These are phyloP conservation scores for Muraenolepis orangiensis DNA, from an alignment of 2,797 vertebrate species.

Conservation along the genomic window DNA sequence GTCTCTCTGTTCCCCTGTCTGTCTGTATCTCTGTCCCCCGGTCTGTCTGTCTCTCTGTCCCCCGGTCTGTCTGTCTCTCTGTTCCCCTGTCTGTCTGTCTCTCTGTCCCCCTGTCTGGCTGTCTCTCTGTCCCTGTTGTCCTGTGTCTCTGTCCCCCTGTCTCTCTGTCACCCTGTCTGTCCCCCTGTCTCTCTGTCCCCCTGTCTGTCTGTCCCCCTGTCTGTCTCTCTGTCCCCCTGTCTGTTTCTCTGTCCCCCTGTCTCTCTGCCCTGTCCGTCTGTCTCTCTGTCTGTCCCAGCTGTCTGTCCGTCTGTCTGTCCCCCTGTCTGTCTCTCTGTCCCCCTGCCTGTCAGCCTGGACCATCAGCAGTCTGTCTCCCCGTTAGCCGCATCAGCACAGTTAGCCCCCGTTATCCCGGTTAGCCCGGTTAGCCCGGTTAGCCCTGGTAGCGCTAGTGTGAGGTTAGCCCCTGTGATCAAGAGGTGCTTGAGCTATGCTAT, in stretches of 20 bases:
- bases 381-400: neutral
- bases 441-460: neutral
- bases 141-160: too few species aligned
- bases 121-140: too few species aligned
- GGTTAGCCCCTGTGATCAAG: neutral
- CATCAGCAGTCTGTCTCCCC: neutral
- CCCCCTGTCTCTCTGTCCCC: slow-evolving; percentile 24
- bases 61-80: too few species aligned
- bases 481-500: neutral
- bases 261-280: too few species aligned
- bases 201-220: slow-evolving; percentile 30
- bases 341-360: neutral
- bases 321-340: slow-evolving; percentile 37
- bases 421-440: neutral
- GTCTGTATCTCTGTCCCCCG: too few species aligned
- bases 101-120: too few species aligned
- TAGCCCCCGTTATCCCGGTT: neutral
- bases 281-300: too few species aligned
- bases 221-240: neutral
- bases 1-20: too few species aligned
- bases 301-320: too few species aligned
- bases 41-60: too few species aligned
- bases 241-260: too few species aligned
- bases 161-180: slow-evolving; percentile 26
- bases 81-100: too few species aligned